phyloP scores from a whole-genome alignment of 2,888 invertebrate species.

The Diabrotica balteata region DNA sequence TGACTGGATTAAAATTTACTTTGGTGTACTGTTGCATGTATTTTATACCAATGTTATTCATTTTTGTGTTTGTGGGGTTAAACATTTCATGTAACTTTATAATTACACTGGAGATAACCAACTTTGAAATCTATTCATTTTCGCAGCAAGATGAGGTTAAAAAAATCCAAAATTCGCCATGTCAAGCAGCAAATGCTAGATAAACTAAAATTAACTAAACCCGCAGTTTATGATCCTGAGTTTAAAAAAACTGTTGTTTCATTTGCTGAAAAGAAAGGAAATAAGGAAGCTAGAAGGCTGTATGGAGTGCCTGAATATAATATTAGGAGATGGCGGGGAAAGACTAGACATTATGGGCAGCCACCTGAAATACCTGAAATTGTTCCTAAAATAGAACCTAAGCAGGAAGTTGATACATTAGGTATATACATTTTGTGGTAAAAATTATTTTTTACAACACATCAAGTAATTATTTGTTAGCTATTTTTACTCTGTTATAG shows the following conservation, averaged over 20 bases:
- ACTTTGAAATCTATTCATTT: not conserved
- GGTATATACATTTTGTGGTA: slow-evolving; percentile 2
- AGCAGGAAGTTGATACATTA: slow-evolving; percentile 1
- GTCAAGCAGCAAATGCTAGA: slow-evolving; percentile 21
- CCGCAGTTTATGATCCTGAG: slow-evolving; percentile 45
- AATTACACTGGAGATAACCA: slow-evolving; percentile 1
- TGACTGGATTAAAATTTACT: too few species aligned
- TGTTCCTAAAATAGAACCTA: slow-evolving; percentile 18
- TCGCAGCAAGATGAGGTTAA: slow-evolving; percentile 22
- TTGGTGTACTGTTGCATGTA: too few species aligned
- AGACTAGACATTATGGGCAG: slow-evolving; percentile 42
- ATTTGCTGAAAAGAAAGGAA: slow-evolving; percentile 52
- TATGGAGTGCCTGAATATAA: slow-evolving; percentile 54
- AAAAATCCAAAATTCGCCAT: slow-evolving; percentile 20
- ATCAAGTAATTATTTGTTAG: too few species aligned
- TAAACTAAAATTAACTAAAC: slow-evolving; percentile 27
- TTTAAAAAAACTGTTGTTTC: slow-evolving; percentile 53
- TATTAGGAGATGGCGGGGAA: slow-evolving; percentile 52
- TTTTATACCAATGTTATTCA: too few species aligned
- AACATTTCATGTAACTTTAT: too few species aligned
- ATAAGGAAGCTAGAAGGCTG: slow-evolving; percentile 48
- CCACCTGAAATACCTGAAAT: slow-evolving; percentile 30
- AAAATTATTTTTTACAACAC: not conserved
- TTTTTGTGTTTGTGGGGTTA: too few species aligned
- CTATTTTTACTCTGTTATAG: too few species aligned